These are phyloP conservation scores for Drosophila baimaii DNA, from an alignment of 1,140 invertebrate genomes.

Conservation along the genomic window DNA sequence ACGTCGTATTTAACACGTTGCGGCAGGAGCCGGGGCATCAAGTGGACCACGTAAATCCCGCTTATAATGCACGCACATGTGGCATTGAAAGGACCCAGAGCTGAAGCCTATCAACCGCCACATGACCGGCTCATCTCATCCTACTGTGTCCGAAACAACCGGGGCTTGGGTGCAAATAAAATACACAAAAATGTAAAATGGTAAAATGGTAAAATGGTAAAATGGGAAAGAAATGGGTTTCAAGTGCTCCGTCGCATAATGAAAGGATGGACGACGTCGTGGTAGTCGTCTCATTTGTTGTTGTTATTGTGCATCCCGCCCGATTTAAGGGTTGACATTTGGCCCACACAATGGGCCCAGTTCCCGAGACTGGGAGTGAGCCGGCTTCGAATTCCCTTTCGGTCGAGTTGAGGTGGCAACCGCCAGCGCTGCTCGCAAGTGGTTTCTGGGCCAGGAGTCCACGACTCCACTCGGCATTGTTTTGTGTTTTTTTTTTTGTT, in stretches of 20 bases:
- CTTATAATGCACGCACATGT: constrained; percentile 79
- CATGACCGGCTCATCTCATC: constrained; percentile 31
- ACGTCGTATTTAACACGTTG: constrained; percentile 72
- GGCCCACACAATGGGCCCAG: constrained; percentile 55
- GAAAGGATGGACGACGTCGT: constrained; percentile 68
- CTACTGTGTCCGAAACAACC: constrained; percentile 43
- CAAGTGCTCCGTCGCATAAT: constrained; percentile 73
- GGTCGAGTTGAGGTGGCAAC: constrained; percentile 69
- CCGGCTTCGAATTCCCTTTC: constrained; percentile 52
- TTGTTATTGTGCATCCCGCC: constrained; percentile 51
- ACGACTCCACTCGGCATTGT: constrained; percentile 39
- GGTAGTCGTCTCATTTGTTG: constrained; percentile 43
- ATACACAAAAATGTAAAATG: constrained; percentile 49
- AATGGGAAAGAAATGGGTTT: constrained; percentile 75
- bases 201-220: constrained; percentile 60
- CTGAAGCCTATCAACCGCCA: constrained; percentile 53
- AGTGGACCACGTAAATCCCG: constrained; percentile 76
- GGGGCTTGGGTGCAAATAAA: constrained; percentile 47
- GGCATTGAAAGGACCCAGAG: constrained; percentile 40
- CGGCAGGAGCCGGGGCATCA: constrained; percentile 57
- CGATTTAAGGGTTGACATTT: constrained; percentile 76
- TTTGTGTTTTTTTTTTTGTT: constrained; percentile 30
- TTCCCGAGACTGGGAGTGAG: constrained; percentile 27
- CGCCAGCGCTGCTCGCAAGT: constrained; percentile 63
- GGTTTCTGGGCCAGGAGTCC: constrained; percentile 55